These are phyloP conservation scores for Anser brachyrhynchus DNA, from an alignment of 2,113 vertebrate genomes.

Conservation along the genomic window DNA sequence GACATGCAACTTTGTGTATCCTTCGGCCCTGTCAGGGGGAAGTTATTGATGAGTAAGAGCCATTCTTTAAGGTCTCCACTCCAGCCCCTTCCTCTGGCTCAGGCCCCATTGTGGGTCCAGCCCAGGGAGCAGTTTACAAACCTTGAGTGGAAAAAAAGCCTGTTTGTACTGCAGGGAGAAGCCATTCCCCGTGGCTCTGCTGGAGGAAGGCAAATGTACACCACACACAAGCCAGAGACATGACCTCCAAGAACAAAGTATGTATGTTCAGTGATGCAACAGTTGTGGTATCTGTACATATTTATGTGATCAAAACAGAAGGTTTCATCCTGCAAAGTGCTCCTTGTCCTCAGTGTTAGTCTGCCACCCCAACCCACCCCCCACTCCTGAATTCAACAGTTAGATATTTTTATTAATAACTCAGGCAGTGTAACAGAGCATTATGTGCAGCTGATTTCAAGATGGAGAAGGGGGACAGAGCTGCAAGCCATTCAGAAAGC, in stretches of 20 bases:
- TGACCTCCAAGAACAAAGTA: neutral
- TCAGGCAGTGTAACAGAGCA: neutral
- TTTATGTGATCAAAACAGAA: neutral
- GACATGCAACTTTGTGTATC: conserved; percentile 57
- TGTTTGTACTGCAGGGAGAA: neutral
- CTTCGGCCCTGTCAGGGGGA: conserved; percentile 66
- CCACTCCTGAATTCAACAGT: neutral
- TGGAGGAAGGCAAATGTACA: neutral
- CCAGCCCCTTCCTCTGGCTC: conserved; percentile 45
- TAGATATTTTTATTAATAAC: neutral
- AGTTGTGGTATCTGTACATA: neutral
- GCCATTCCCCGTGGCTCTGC: neutral
- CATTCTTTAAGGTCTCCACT: conserved; percentile 54
- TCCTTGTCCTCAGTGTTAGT: neutral
- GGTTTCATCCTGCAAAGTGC: neutral
- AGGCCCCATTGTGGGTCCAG: conserved; percentile 40
- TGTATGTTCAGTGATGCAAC: neutral
- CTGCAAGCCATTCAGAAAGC: neutral
- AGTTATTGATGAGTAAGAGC: conserved; percentile 75
- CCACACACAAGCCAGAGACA: neutral
- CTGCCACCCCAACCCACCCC: neutral
- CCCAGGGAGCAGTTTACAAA: conserved; percentile 64
- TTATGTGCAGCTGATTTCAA: neutral
- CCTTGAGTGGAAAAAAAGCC: conserved; percentile 46
- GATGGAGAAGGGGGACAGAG: neutral